Evolutionary conservation across 2,888 invertebrate genomes (phyloP).

Genomic region (Zhuqinia jingwanae): DNA sequence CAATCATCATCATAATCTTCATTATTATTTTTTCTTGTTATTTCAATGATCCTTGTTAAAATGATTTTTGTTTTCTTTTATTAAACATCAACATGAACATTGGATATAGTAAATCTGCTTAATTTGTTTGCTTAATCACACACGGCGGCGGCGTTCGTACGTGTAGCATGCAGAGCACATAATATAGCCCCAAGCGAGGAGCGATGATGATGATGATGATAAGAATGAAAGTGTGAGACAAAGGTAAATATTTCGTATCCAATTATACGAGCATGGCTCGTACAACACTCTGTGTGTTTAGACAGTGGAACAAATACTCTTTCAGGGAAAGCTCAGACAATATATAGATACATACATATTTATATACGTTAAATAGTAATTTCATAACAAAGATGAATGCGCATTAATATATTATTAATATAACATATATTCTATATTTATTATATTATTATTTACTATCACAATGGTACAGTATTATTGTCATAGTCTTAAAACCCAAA

Average conservation of each 20-base stretch:
- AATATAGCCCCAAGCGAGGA: background rate
- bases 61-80: background rate
- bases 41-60: too few relatives aligned
- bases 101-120: background rate
- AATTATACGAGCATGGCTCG: slow-evolving; percentile 29
- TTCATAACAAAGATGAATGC: background rate
- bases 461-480: slow-evolving; percentile 46
- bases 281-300: background rate
- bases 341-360: too few relatives aligned
- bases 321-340: slow-evolving; percentile 24
- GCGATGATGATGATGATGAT: background rate
- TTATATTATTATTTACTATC: slow-evolving; percentile 42
- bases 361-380: background rate
- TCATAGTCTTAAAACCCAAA: slow-evolving; percentile 2
- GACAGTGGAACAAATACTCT: background rate
- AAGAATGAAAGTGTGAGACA: slow-evolving; percentile 22
- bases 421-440: background rate
- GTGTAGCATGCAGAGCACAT: background rate
- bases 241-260: slow-evolving; percentile 36
- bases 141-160: too few relatives aligned
- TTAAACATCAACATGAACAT: background rate
- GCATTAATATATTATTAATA: background rate
- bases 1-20: too few relatives aligned
- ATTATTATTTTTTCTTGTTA: too few relatives aligned
- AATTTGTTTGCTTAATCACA: slow-evolving; percentile 11